phyloP scores from a whole-genome alignment of 2,888 invertebrate species.

The Pegoplata infirma region DNA sequence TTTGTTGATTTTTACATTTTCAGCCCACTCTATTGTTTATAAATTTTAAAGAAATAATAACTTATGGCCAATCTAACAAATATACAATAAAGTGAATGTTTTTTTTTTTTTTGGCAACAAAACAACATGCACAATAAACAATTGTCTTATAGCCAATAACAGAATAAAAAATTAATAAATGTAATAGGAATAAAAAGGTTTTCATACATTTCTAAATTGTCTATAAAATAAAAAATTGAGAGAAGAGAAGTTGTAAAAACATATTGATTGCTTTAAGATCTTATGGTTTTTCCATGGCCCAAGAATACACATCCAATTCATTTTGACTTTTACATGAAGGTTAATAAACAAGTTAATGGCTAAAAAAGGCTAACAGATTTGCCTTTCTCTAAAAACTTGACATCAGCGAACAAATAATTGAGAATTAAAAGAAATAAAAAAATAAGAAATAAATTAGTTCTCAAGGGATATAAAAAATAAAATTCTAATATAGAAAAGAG shows the following conservation, averaged over 20 bases:
- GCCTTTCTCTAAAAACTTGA: background rate
- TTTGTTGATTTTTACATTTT: no score
- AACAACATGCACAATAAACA: background rate
- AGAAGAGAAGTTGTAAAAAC: background rate
- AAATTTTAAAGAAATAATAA: no score
- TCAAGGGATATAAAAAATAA: conserved; percentile 48
- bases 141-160: background rate
- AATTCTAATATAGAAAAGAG: no score
- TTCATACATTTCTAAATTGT: background rate
- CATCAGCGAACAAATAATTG: background rate
- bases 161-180: background rate
- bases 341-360: conserved; percentile 39
- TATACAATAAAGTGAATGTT: background rate
- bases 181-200: background rate
- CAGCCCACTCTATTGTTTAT: no score
- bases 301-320: background rate
- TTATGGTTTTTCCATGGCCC: no score
- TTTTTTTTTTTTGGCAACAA: background rate
- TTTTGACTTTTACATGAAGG: conserved; percentile 54
- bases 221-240: background rate
- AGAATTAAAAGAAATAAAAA: conserved; percentile 24
- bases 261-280: background rate
- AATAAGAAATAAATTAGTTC: conserved; percentile 49
- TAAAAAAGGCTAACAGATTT: background rate
- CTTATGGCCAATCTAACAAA: background rate